phyloP scores from a whole-genome alignment of 2,888 invertebrate species.

The Drosophila imparisetae region DNA sequence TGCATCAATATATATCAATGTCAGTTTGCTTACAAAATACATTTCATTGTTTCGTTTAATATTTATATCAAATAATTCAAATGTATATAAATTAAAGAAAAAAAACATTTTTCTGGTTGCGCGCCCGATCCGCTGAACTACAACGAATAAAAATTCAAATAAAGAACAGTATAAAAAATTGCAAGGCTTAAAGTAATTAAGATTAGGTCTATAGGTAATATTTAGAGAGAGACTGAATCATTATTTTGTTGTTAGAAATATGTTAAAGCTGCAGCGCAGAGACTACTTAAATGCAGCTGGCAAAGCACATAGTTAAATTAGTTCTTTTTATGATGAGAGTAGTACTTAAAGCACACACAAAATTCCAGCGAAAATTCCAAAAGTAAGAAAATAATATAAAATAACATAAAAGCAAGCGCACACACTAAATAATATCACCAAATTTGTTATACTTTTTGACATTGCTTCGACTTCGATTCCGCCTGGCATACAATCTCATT shows the following conservation, averaged over 20 bases:
- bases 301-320: constrained; percentile 53
- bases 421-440: constrained; percentile 76
- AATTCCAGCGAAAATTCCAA: constrained; percentile 21
- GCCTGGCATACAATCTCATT: constrained; percentile 30
- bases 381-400: constrained; percentile 4
- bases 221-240: constrained; percentile 15
- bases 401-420: constrained; percentile 62
- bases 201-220: constrained; percentile 30
- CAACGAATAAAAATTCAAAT: constrained; percentile 53
- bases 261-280: constrained; percentile 46
- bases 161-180: constrained; percentile 70
- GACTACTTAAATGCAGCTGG: constrained; percentile 63
- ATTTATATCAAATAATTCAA: constrained; percentile 63
- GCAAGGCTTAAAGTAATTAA: constrained; percentile 54
- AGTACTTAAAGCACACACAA: constrained; percentile 42
- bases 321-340: constrained; percentile 21
- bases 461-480: constrained; percentile 37
- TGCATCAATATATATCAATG: constrained; percentile 67
- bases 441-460: constrained; percentile 58
- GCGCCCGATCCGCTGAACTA: constrained; percentile 43
- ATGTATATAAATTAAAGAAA: constrained; percentile 59
- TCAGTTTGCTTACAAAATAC: constrained; percentile 58
- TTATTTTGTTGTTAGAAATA: constrained; percentile 32
- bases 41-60: constrained; percentile 20
- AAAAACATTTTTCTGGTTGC: constrained; percentile 61